Evolutionary conservation across 2,888 invertebrate genomes (phyloP), one percentile per base, ranked within the genome.

Genomic region (Prionchulus punctatus): DNA sequence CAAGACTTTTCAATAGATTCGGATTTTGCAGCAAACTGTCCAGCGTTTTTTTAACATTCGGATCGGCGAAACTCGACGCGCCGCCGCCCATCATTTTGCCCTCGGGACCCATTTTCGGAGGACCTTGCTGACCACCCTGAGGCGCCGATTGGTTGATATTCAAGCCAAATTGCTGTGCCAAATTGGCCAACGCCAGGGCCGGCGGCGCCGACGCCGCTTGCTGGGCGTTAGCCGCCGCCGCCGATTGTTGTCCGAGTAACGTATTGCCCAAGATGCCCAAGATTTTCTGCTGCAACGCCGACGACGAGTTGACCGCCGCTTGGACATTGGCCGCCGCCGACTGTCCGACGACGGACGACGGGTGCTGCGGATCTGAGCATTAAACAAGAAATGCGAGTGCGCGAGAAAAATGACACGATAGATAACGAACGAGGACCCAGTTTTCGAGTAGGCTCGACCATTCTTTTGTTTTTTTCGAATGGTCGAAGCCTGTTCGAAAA

Each of bases 231-330:
- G 18, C 28, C 31, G 4, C n/a, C 12, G 30, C 31, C 21, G 12
- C 26, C 15, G 47, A 7, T 21, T 23, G 52, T 18, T 21, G 31
- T 15, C 12, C 21, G 4, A 30, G 2, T 30, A 18, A 15, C 12
- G 53, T 12, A 15, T 79, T 82, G 67, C 84, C 84, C 59, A 86
- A 72, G 62, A 86, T 84, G 70, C 80, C 85, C 62, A 86, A 74
- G 62, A 86, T 86, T 61, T 85, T 79, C 64, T 81, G 82, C 66
- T 86, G 85, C 0, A 86, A 73, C 62, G 84, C 83, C 0, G 78
- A 30, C n/a, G 30, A n/a, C 7, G 21, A 50, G 21, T 27, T 27
- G 18, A 18, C 7, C 12, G 36, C 36, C 18, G 36, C 36, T 36
- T 7, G 36, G 12, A 18, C 36, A 36, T 12, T 36, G 12, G 7